Conservation (phyloP, 1,140 invertebrate species). For the Nephotettix cincticeps region DNA sequence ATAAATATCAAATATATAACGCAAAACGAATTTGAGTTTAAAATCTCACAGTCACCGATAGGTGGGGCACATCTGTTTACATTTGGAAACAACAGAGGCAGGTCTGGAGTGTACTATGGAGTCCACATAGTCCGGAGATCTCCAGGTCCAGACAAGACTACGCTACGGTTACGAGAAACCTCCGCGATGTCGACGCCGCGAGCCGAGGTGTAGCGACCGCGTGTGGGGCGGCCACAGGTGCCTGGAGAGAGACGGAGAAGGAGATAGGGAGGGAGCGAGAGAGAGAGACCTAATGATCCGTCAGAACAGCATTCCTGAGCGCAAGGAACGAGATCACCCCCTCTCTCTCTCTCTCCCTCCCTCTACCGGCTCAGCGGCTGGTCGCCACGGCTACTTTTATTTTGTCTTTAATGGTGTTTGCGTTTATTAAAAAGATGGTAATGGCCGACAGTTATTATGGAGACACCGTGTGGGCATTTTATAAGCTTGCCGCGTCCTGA, state of each 20-base stretch:
- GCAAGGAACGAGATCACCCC: constrained; percentile 20
- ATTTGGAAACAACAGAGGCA: too few relatives aligned
- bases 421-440: constrained; percentile 19
- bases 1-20: too few relatives aligned
- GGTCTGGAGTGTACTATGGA: too few relatives aligned
- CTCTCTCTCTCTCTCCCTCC: background rate
- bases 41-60: too few relatives aligned
- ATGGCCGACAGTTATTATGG: constrained; percentile 5
- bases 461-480: background rate
- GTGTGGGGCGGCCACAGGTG: background rate
- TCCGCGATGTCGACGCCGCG: background rate
- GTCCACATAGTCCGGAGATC: too few relatives aligned
- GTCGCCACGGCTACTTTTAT: background rate
- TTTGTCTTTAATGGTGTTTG: constrained; percentile 10
- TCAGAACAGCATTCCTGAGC: constrained; percentile 13
- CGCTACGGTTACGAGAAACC: too few relatives aligned
- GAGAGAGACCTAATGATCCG: background rate
- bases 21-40: too few relatives aligned
- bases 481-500: background rate
- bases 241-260: background rate
- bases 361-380: background rate
- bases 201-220: background rate
- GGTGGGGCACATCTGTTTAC: too few relatives aligned
- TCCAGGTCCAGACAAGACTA: too few relatives aligned
- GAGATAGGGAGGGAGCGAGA: background rate